Base-by-base conservation (phyloP, 2,888 invertebrate species). In the Noctuana brunneofusca region DNA sequence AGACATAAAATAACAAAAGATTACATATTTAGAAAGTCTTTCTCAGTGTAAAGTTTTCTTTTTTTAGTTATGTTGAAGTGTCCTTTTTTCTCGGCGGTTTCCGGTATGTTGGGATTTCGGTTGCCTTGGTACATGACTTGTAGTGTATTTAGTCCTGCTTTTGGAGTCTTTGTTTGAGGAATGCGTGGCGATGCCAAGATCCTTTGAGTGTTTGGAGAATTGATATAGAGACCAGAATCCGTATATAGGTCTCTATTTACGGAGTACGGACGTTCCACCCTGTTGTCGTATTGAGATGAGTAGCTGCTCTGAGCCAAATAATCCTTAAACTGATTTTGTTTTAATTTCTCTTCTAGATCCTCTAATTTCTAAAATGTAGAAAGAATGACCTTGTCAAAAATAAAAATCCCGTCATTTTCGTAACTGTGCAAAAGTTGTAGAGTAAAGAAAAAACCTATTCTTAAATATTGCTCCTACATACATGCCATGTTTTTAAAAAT, bases 331-430 rank as follows among this genome's bases (percentile, higher is more conserved):
- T 89, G 83, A 60, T 72, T 85, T 65, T 89, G 88, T 66, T 88
- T 90, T 0, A 88, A 72, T 82, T 89, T 89, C 74, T 90, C 88
- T 68, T 92, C 92, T 58, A 91, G 68, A 60, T 89, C 89, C 73
- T 88, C 86, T 48, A 90, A 71, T 71, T 71, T 71, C 73, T 76
- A 66, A 60, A 66, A 58, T 0, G 24, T 6, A 14, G 0, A 60
- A 55, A 24, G 24, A 30, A 9, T 11, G 0, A 41, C 6, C 12
- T 41, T 18, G 12, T 12, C 1, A 4, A 35, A 30, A 27, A 27
- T 6, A 27, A 27, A 6, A 1, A 27, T 1, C 8, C 8, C 5
- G 27, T 27, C n/a, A n/a, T n/a, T n/a, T n/a, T n/a, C n/a, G 27
- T 27, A 8, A 27, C 27, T 27, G 27, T 27, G n/a, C n/a, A n/a